Conservation (phyloP, 2,113 vertebrate species). For the Myiagra hebetior region DNA sequence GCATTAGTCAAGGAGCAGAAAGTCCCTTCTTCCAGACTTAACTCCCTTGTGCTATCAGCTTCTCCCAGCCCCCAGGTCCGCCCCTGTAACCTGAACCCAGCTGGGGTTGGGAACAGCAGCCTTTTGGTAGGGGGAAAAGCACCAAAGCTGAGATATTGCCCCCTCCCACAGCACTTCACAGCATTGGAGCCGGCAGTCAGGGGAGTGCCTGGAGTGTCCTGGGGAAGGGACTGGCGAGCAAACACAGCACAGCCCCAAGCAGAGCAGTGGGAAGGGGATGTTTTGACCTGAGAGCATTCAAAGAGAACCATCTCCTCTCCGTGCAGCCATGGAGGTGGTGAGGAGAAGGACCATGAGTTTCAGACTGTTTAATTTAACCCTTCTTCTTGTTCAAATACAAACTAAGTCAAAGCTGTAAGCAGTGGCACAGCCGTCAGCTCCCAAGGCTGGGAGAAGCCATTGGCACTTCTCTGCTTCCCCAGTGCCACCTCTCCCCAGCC, state of each 20-base stretch:
- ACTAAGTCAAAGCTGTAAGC: neutral
- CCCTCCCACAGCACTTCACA: neutral
- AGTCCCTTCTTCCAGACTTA: neutral
- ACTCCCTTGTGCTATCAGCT: rapidly evolving
- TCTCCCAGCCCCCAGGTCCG: rapidly evolving
- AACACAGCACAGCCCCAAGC: neutral
- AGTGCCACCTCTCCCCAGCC: neutral
- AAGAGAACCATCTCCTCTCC: neutral
- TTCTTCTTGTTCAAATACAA: neutral
- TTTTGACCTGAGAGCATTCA: rapidly evolving
- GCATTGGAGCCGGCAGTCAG: rapidly evolving
- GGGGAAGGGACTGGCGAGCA: rapidly evolving
- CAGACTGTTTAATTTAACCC: neutral
- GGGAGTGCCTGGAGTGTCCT: neutral
- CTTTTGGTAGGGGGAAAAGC: neutral
- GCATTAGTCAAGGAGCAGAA: neutral
- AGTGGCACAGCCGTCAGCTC: rapidly evolving
- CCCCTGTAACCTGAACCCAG: neutral
- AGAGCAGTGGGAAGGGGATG: neutral
- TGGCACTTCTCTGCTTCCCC: neutral
- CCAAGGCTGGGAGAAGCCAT: rapidly evolving
- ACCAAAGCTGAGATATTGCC: neutral
- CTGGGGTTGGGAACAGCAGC: neutral
- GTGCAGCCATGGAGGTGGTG: neutral
- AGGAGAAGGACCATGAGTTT: neutral